Evolutionary conservation across 2,113 vertebrate species (phyloP), one percentile per base, ranked within the genome.

Genomic region (Bettongia penicillata): DNA sequence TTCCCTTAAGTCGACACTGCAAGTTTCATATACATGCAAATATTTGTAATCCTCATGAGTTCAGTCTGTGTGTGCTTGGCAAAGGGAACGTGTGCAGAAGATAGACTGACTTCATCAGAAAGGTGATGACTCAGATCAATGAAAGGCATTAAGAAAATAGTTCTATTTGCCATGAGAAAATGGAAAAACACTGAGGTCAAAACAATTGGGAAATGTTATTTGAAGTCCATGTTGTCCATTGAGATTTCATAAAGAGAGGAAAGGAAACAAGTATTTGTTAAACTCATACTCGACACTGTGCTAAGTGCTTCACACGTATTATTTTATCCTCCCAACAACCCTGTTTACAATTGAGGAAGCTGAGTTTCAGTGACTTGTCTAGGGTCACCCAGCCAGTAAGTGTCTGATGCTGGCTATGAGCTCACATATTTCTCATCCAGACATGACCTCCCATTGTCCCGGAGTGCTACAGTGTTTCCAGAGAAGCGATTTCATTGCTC

Each of bases 1-100:
- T 25, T 0, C 1, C 3, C 7, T 6, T 51, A 51, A 23, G 19
- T 2, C 3, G 91, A 84, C 11, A 55, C 47, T 1, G 0, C 28
- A 1, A 51, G 53, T 31, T 90, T 55, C 31, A 43, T 53, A 28
- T 52, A 43, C 93, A 68, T n/a, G 24, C 0, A 0, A 92, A 94
- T 53, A 8, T 8, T 43, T 77, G 19, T 22, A 37, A 31, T 47
- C 28, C 24, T 3, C 50, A 19, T 94, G 9, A 53, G 90, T 90
- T 91, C 37, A 0, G 8, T 47, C 47, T 51, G 91, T 55, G 47
- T 90, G 12, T 31, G 26, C 26, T 96, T 94, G 93, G 48, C 47
- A 53, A 48, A 84, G 3, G 1, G 43, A 11, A 5, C 0, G 28
- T 50, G 7, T 84, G 19, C 22, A 14, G 89, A 31, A 51, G 31